A percentile compares a stretch with the other conserved stretches of the same genome.
These are phyloP conservation scores for Porites australiensis DNA, from an alignment of 64 coral and sea anemone genomes.

Conservation along the genomic window DNA sequence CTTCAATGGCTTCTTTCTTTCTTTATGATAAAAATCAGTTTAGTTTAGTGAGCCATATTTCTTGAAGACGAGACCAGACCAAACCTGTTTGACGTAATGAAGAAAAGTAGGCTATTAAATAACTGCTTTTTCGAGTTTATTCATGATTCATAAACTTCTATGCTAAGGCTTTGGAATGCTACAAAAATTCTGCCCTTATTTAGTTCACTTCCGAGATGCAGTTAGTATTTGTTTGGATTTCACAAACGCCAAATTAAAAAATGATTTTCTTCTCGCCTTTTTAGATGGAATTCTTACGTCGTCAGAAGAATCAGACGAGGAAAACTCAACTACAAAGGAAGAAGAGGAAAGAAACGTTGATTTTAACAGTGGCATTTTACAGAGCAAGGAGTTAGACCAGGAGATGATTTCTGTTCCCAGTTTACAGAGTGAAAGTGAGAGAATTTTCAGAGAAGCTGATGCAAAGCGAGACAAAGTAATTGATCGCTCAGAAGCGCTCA, in stretches of 20 bases:
- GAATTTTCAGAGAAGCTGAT: neutral
- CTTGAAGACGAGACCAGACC: neutral
- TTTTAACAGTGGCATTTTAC: neutral
- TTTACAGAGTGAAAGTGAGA: neutral
- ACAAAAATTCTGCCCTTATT: neutral
- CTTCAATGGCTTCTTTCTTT: too few species aligned
- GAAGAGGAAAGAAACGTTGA: neutral
- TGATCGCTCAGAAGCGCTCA: conserved; percentile 3
- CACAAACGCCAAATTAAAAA: neutral
- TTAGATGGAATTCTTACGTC: conserved; percentile 15
- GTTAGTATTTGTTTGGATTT: conserved; percentile 6
- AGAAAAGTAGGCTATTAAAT: conserved; percentile 38
- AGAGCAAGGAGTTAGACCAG: neutral
- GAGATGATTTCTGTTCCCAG: neutral
- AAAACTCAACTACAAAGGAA: conserved; percentile 9
- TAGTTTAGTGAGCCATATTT: neutral
- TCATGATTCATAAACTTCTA: conserved; percentile 47
- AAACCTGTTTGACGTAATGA: conserved; percentile 31
- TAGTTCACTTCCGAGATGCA: neutral
- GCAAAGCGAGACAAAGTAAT: conserved; percentile 17
- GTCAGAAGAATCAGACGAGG: neutral
- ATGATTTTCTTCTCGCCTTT: neutral
- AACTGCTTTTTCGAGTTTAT: conserved; percentile 27
- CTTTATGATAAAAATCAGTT: neutral
- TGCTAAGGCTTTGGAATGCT: neutral